Evolutionary conservation across 2,888 invertebrate species (phyloP).

Genomic region (Caenorhabditis sulstoni): DNA sequence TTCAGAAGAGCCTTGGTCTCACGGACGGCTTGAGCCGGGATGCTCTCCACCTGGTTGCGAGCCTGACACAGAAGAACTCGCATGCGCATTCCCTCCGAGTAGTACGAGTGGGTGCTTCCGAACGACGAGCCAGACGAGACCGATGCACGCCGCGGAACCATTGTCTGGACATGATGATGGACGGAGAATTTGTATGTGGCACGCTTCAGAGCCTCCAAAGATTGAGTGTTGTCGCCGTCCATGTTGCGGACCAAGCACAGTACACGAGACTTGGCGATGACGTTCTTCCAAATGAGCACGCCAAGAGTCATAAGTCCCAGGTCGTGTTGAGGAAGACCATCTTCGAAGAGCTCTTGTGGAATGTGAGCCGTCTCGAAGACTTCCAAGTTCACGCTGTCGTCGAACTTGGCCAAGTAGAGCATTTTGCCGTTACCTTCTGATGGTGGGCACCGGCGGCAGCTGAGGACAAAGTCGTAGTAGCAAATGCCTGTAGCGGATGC

Average conservation of each 20-base stretch:
- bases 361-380: slow-evolving; percentile 69
- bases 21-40: slow-evolving; percentile 73
- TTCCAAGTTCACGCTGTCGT: slow-evolving; percentile 75
- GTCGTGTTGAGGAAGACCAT: slow-evolving; percentile 71
- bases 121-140: slow-evolving; percentile 54
- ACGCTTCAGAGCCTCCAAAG: slow-evolving; percentile 75
- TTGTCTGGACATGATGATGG: slow-evolving; percentile 74
- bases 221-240: slow-evolving; percentile 60
- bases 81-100: slow-evolving; percentile 71
- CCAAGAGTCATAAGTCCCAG: slow-evolving; percentile 76
- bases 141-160: slow-evolving; percentile 53
- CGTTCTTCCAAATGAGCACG: slow-evolving; percentile 72
- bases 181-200: slow-evolving; percentile 75
- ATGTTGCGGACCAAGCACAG: slow-evolving; percentile 71
- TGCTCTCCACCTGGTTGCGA: slow-evolving; percentile 65
- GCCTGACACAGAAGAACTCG: slow-evolving; percentile 76
- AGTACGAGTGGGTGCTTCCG: slow-evolving; percentile 48
- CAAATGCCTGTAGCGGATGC: slow-evolving; percentile 69
- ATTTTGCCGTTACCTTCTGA: slow-evolving; percentile 64
- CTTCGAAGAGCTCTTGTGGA: slow-evolving; percentile 62
- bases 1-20: slow-evolving; percentile 76
- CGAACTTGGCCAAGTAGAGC: slow-evolving; percentile 76
- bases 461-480: slow-evolving; percentile 79
- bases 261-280: slow-evolving; percentile 70
- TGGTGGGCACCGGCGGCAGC: slow-evolving; percentile 51